phyloP scores from a whole-genome alignment of 2,797 vertebrate genomes.

The Diplodus puntazzo region DNA sequence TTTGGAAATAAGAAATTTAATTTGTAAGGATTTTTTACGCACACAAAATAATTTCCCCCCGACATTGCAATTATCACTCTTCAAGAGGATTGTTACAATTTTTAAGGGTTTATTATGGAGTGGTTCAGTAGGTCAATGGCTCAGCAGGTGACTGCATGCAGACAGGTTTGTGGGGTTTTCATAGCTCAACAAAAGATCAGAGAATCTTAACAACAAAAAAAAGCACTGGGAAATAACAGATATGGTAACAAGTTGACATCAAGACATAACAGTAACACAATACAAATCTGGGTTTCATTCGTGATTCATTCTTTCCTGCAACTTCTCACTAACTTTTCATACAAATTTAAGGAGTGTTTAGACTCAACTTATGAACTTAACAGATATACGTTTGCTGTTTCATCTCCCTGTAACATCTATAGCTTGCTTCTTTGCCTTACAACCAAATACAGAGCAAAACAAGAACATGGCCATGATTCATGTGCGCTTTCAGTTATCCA shows the following conservation, averaged over 20 bases:
- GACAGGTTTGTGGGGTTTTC: conserved; percentile 10
- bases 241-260: conserved; percentile 36
- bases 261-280: conserved; percentile 46
- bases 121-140: conserved; percentile 30
- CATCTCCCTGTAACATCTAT: conserved; percentile 25
- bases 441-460: conserved; percentile 48
- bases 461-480: conserved; percentile 47
- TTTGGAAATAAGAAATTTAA: not conserved
- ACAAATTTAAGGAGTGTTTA: conserved; percentile 33
- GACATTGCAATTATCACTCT: conserved; percentile 39
- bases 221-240: conserved; percentile 44
- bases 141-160: conserved; percentile 54
- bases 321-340: conserved; percentile 40
- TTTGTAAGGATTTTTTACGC: conserved; percentile 11
- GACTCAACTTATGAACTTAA: conserved; percentile 32
- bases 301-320: conserved; percentile 53
- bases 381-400: conserved; percentile 48
- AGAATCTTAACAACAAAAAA: conserved; percentile 53
- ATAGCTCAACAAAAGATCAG: conserved; percentile 32
- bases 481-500: conserved; percentile 55
- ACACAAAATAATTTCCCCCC: conserved; percentile 1
- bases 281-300: conserved; percentile 42
- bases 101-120: conserved; percentile 59
- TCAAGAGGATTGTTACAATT: conserved; percentile 42
- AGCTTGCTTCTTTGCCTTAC: conserved; percentile 42